These are phyloP conservation scores for Brachyrhaphis roseni DNA, from an alignment of 2,797 vertebrate species.

Conservation along the genomic window DNA sequence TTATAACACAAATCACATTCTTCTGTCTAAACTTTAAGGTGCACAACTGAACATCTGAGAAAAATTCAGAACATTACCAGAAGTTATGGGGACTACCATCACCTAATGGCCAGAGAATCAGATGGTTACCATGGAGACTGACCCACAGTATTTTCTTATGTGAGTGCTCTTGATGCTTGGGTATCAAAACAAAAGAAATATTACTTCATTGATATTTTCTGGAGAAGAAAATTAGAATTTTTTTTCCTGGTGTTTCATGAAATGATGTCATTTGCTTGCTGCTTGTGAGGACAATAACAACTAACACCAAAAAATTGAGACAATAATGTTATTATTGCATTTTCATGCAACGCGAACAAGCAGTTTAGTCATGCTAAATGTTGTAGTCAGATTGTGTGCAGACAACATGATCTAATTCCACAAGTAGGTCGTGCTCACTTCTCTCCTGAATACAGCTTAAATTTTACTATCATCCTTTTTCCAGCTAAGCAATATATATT, in stretches of 20 bases:
- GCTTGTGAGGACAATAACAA: background rate
- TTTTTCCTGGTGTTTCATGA: background rate
- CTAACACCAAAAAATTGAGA: background rate
- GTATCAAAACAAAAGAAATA: background rate
- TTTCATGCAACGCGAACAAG: background rate
- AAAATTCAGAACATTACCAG: background rate
- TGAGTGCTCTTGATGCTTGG: background rate
- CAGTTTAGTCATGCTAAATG: slow-evolving; percentile 1
- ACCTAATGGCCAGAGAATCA: background rate
- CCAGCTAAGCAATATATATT: background rate
- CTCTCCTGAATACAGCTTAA: background rate
- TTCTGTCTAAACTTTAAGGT: background rate
- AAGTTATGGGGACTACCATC: background rate
- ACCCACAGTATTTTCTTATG: background rate
- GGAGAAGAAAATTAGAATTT: background rate
- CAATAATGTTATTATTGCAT: background rate
- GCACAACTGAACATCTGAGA: background rate
- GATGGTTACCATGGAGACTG: slow-evolving; percentile 1
- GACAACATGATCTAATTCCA: background rate
- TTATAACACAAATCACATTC: too few relatives aligned
- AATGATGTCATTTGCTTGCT: background rate
- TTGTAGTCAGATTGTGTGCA: background rate
- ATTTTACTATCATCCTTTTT: background rate
- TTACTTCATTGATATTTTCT: background rate
- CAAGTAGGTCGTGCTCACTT: background rate